Percentiles rank a stretch among this genome's conserved stretches.
Evolutionary conservation across 2,113 vertebrate genomes (phyloP).

Genomic region (Sylvia atricapilla): DNA sequence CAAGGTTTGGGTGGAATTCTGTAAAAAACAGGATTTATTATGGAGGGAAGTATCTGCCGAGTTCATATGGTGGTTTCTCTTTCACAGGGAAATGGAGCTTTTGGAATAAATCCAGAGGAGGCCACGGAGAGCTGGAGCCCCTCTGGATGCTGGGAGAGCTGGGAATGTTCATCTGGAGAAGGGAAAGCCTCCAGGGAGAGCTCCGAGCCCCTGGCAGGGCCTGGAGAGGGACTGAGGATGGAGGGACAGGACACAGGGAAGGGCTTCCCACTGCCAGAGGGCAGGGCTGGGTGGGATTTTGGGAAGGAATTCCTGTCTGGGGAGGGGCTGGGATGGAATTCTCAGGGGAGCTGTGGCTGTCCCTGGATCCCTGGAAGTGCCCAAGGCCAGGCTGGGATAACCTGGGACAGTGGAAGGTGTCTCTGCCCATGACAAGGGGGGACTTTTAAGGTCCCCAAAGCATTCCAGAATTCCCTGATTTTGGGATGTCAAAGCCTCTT

Average conservation of each 20-base stretch:
- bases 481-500: background rate
- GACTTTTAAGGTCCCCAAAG: background rate
- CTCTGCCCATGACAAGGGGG: background rate
- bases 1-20: background rate
- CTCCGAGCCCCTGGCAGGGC: background rate
- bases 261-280: rapidly evolving
- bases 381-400: rapidly evolving
- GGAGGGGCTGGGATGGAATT: background rate
- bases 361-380: background rate
- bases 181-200: background rate
- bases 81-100: background rate
- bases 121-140: background rate
- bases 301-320: background rate
- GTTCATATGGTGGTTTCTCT: background rate
- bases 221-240: background rate
- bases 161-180: background rate
- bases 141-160: background rate
- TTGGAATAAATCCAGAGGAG: background rate
- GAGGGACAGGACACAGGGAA: background rate
- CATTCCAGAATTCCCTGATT: background rate
- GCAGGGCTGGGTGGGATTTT: background rate
- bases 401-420: background rate
- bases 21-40: background rate
- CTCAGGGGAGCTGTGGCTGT: background rate
- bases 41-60: background rate